A percentile compares a stretch with the other conserved stretches of the same genome.
Conservation (phyloP, 2,797 vertebrate genomes). For the Coccyzus lansbergi region DNA sequence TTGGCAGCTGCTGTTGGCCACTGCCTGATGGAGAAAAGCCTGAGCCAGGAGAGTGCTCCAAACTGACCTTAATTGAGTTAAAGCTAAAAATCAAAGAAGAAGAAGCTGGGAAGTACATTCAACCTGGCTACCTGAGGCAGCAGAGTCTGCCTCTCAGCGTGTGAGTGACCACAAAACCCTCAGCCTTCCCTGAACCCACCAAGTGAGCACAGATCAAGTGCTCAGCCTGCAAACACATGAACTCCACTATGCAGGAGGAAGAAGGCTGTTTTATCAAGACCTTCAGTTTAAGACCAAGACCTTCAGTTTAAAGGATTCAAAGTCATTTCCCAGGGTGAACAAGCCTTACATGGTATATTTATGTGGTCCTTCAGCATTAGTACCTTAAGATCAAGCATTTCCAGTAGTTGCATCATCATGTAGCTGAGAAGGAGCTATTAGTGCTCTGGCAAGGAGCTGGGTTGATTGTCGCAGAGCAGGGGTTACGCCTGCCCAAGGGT, state of each 20-base stretch:
- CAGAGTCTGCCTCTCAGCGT: neutral
- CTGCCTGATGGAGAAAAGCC: neutral
- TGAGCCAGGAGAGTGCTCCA: neutral
- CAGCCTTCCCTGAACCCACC: neutral
- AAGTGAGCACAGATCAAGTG: rapidly evolving
- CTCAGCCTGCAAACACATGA: neutral
- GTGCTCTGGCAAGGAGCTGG: neutral
- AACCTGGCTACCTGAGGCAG: neutral
- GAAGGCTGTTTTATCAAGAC: neutral
- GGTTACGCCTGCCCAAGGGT: neutral
- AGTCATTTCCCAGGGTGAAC: neutral
- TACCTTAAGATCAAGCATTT: neutral
- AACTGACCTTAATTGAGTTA: neutral
- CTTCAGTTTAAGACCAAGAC: neutral
- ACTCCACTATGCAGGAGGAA: neutral
- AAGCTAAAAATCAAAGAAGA: neutral
- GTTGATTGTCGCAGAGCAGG: neutral
- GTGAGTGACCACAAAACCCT: rapidly evolving
- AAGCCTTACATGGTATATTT: neutral
- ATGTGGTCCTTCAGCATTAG: neutral
- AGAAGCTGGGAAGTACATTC: neutral
- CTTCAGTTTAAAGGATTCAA: neutral
- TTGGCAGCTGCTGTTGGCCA: neutral
- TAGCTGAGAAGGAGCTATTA: neutral
- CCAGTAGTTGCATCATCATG: neutral